Evolutionary conservation across 2,113 vertebrate genomes (phyloP).

Genomic region (Eptatretus burgeri): DNA sequence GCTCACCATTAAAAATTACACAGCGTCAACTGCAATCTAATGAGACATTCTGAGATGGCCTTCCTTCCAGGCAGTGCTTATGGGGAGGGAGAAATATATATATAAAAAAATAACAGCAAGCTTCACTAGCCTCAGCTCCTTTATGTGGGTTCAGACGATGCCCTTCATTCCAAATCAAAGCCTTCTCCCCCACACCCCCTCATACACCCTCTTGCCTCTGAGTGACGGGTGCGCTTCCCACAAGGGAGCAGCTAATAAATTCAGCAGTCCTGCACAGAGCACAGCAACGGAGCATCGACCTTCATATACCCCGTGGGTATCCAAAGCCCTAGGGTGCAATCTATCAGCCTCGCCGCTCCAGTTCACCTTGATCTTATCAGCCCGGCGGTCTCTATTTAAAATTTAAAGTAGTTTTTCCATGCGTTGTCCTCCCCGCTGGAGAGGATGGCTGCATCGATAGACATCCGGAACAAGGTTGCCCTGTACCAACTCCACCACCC

Average conservation of each 20-base stretch:
- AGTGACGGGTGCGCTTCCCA: not conserved
- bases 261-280: not conserved
- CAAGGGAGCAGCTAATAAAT: slow-evolving; percentile 4
- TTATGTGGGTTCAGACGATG: too few species aligned
- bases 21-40: not conserved
- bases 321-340: slow-evolving; percentile 6
- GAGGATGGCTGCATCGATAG: not conserved
- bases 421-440: not conserved
- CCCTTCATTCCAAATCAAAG: too few species aligned
- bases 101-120: too few species aligned
- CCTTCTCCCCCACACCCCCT: too few species aligned
- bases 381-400: slow-evolving; percentile 6
- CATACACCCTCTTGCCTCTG: too few species aligned
- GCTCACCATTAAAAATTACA: slow-evolving; percentile 4
- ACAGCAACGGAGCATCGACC: slow-evolving; percentile 2
- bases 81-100: too few species aligned
- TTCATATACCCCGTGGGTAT: slow-evolving; percentile 6
- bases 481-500: too few species aligned
- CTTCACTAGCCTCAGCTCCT: too few species aligned
- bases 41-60: not conserved
- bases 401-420: not conserved
- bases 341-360: slow-evolving; percentile 5
- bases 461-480: slow-evolving; percentile 4
- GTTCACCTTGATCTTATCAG: slow-evolving; percentile 7
- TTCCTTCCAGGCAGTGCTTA: too few species aligned